These are phyloP conservation scores for Allacma fusca DNA, from an alignment of 2,888 invertebrate species.

Conservation along the genomic window DNA sequence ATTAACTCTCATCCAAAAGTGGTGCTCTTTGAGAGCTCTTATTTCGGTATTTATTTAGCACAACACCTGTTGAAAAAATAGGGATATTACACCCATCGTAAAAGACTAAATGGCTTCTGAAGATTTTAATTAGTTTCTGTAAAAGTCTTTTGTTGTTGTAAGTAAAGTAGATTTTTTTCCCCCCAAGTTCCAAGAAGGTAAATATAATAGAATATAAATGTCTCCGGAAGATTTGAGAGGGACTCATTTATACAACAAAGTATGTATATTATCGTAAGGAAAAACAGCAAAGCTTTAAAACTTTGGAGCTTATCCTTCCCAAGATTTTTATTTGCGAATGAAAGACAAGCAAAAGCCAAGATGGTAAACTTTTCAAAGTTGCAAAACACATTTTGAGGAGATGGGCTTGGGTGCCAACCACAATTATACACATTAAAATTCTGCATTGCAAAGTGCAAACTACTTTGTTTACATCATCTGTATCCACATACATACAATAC, in stretches of 20 bases:
- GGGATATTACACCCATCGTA: background rate
- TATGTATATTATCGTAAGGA: background rate
- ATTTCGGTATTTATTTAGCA: background rate
- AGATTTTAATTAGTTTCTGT: background rate
- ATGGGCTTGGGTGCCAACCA: conserved; percentile 26
- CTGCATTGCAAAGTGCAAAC: background rate
- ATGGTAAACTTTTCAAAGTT: background rate
- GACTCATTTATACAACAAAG: background rate
- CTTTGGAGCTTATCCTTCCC: background rate
- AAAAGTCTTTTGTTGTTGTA: background rate
- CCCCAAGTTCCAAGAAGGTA: background rate
- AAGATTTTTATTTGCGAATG: conserved; percentile 13
- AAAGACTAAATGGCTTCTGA: background rate
- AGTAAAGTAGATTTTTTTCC: too few relatives aligned
- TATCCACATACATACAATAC: background rate
- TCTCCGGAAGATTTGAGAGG: background rate
- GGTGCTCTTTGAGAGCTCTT: background rate
- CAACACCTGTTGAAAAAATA: conserved; percentile 2
- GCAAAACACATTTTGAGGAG: conserved; percentile 10
- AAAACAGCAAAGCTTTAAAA: background rate
- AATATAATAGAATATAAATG: background rate
- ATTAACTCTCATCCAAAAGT: background rate
- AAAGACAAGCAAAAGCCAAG: conserved; percentile 5
- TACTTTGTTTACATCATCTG: conserved; percentile 4
- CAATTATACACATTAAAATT: background rate